phyloP scores from a whole-genome alignment of 2,888 invertebrate genomes.

The Heliconius ethilla region DNA sequence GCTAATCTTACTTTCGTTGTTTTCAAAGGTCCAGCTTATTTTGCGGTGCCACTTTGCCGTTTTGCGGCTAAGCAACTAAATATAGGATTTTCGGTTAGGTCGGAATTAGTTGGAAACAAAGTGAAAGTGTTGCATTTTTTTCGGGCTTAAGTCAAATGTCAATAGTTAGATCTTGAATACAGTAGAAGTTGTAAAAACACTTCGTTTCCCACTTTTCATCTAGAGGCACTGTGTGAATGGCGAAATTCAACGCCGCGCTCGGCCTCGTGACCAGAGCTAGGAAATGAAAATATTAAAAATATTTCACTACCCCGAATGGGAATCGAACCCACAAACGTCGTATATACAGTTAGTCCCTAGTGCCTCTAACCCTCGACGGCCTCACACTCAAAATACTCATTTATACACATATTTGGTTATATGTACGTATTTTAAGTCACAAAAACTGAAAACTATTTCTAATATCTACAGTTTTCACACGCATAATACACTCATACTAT shows the following conservation, averaged over 20 bases:
- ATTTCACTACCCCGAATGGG: too few relatives aligned
- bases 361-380: too few relatives aligned
- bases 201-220: too few relatives aligned
- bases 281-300: too few relatives aligned
- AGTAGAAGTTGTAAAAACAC: not conserved
- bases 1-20: constrained; percentile 26
- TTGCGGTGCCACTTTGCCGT: constrained; percentile 17
- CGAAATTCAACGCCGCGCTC: too few relatives aligned
- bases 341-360: too few relatives aligned
- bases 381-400: not conserved
- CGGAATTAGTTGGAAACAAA: not conserved
- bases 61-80: constrained; percentile 8
- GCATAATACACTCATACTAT: not conserved
- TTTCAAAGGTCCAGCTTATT: constrained; percentile 26
- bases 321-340: too few relatives aligned
- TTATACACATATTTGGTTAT: not conserved
- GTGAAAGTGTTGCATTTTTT: constrained; percentile 1
- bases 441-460: not conserved
- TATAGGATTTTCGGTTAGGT: constrained; percentile 1
- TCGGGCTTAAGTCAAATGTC: not conserved
- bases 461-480: not conserved
- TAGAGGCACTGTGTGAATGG: too few relatives aligned
- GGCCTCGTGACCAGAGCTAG: too few relatives aligned
- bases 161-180: not conserved
- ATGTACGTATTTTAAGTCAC: not conserved